Evolutionary conservation across 2,888 invertebrate genomes (phyloP).

Genomic region (Atethmia centrago): DNA sequence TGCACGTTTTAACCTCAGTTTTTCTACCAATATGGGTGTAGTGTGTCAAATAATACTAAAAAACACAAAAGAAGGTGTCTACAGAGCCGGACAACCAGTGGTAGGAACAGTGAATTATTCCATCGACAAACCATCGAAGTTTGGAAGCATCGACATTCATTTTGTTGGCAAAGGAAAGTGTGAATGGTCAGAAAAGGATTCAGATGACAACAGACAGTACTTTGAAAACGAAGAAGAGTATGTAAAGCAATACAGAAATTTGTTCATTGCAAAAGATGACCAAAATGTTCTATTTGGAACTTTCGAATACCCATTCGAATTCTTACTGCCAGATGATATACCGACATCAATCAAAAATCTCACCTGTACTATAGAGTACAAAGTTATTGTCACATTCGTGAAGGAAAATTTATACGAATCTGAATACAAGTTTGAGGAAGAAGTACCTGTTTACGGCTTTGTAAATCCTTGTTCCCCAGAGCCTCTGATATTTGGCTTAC

Average conservation of each 20-base stretch:
- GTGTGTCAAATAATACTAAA: constrained; percentile 65
- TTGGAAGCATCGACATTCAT: constrained; percentile 53
- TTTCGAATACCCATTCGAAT: constrained; percentile 34
- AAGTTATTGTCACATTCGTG: constrained; percentile 30
- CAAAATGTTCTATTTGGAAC: constrained; percentile 9
- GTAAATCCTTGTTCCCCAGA: constrained; percentile 35
- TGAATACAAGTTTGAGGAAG: constrained; percentile 20
- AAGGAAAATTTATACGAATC: constrained; percentile 24
- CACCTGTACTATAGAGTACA: constrained; percentile 41
- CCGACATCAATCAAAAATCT: constrained; percentile 44
- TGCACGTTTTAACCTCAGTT: background rate
- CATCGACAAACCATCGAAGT: constrained; percentile 62
- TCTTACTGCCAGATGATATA: constrained; percentile 44
- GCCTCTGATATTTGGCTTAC: constrained; percentile 42
- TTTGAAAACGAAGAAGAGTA: constrained; percentile 65
- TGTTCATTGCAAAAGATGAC: constrained; percentile 24
- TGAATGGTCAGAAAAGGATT: constrained; percentile 50
- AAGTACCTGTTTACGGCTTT: constrained; percentile 41
- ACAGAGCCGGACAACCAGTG: constrained; percentile 60
- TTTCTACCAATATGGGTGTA: constrained; percentile 38
- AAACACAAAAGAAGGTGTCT: constrained; percentile 57
- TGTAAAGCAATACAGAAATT: constrained; percentile 38
- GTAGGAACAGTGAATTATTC: constrained; percentile 62
- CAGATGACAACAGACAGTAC: background rate
- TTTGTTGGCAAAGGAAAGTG: constrained; percentile 66